Conservation (phyloP, 2,113 vertebrate genomes). For the Albula glossodonta region DNA sequence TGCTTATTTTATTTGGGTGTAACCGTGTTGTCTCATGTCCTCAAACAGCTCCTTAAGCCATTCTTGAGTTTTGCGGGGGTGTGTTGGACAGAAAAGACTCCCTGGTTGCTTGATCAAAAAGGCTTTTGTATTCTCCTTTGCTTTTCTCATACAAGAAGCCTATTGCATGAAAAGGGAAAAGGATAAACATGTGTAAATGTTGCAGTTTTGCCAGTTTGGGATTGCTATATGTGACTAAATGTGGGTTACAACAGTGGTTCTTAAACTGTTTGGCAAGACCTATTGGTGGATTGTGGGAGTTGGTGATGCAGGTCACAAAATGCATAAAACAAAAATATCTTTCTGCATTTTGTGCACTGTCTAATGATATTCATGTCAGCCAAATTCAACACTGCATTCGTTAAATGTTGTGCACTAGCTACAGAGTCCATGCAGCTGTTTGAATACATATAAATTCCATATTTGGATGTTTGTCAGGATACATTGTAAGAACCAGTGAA, state of each 20-base stretch:
- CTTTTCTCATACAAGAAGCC: not conserved
- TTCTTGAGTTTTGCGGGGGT: not conserved
- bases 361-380: not conserved
- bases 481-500: too few species aligned
- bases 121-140: not conserved
- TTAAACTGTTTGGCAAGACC: not conserved
- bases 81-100: not conserved
- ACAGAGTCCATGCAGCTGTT: too few species aligned
- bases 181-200: not conserved
- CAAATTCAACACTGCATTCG: not conserved
- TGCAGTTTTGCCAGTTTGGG: not conserved
- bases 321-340: not conserved
- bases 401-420: too few species aligned
- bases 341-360: not conserved
- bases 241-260: not conserved
- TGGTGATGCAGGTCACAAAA: not conserved
- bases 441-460: too few species aligned
- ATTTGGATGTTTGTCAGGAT: too few species aligned
- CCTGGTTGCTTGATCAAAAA: not conserved
- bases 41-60: not conserved
- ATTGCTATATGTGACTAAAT: not conserved
- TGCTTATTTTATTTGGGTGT: slow-evolving; percentile 19
- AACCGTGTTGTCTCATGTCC: slow-evolving; percentile 27
- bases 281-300: not conserved
- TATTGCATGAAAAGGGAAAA: not conserved